Percentiles rank a stretch among this genome's conserved stretches.
Evolutionary conservation across 2,113 vertebrate genomes (phyloP).

Genomic region (Daphoenositta chrysoptera): DNA sequence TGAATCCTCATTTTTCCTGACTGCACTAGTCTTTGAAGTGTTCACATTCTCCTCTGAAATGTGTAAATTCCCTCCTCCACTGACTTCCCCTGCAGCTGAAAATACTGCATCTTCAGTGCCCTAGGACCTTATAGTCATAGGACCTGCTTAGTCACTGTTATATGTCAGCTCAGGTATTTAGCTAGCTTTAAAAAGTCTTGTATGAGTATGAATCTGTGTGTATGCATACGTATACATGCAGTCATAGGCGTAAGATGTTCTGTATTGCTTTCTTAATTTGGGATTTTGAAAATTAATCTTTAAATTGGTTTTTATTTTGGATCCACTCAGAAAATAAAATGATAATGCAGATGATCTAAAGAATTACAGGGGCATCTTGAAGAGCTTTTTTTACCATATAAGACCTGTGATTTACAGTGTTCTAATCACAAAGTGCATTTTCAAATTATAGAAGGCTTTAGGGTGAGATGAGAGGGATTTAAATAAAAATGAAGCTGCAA

Average conservation of each 20-base stretch:
- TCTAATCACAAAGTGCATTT: not conserved
- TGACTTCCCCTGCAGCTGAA: not conserved
- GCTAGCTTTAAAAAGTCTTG: not conserved
- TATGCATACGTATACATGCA: not conserved
- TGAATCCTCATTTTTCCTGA: not conserved
- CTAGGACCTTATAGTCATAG: not conserved
- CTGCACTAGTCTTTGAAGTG: not conserved
- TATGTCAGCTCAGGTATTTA: not conserved
- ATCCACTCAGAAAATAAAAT: not conserved
- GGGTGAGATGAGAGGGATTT: not conserved
- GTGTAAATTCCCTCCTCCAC: not conserved
- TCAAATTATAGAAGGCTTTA: slow-evolving; percentile 2
- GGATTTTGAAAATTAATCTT: not conserved
- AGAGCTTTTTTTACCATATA: not conserved
- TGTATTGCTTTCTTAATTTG: not conserved
- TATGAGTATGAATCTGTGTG: not conserved
- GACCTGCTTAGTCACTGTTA: not conserved
- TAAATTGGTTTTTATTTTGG: not conserved
- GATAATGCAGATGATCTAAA: not conserved
- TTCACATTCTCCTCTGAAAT: not conserved
- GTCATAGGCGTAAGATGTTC: not conserved
- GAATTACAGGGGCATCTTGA: not conserved
- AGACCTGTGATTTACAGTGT: not conserved
- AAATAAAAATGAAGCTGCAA: not conserved
- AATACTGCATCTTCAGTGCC: not conserved